Percentiles rank a stretch among this genome's conserved stretches.
phyloP scores from a whole-genome alignment of 2,888 invertebrate genomes.

The Drosophila meridionalis region DNA sequence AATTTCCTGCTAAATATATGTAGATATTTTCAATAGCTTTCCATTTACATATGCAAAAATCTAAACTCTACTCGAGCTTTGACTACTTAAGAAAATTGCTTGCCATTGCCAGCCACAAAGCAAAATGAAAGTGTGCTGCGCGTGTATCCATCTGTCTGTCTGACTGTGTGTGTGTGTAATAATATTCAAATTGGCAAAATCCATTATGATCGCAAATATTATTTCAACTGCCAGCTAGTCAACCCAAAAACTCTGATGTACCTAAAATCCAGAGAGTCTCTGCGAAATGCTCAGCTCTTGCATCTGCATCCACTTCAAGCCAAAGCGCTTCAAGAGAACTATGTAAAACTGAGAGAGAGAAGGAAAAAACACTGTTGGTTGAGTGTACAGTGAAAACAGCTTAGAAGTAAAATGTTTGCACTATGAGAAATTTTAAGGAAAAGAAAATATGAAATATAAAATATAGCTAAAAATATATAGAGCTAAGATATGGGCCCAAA shows the following conservation, averaged over 20 bases:
- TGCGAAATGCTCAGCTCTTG: constrained; percentile 40
- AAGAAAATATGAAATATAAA: not conserved
- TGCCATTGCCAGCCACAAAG: constrained; percentile 53
- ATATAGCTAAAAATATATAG: not conserved
- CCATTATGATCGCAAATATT: constrained; percentile 80
- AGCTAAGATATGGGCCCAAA: not conserved
- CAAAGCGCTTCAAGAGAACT: constrained; percentile 41
- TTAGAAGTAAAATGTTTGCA: not conserved
- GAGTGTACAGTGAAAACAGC: constrained; percentile 35
- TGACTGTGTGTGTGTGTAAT: constrained; percentile 62
- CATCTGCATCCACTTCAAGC: constrained; percentile 55
- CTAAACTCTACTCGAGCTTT: constrained; percentile 53
- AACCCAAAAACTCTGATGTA: constrained; percentile 36
- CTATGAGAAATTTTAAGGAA: too few species aligned
- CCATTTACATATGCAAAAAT: constrained; percentile 73
- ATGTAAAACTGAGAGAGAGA: constrained; percentile 31
- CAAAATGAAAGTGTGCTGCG: constrained; percentile 37
- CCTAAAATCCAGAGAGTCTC: constrained; percentile 45
- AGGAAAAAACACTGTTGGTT: constrained; percentile 26
- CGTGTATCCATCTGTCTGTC: constrained; percentile 12
- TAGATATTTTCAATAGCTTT: constrained; percentile 22
- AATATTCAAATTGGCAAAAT: constrained; percentile 79
- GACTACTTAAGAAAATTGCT: constrained; percentile 77
- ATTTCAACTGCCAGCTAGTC: constrained; percentile 67
- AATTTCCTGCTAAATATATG: constrained; percentile 34